A percentile compares a stretch with the other conserved stretches of the same genome.
phyloP scores from a whole-genome alignment of 2,888 invertebrate species.

The Cantharis nigra region DNA sequence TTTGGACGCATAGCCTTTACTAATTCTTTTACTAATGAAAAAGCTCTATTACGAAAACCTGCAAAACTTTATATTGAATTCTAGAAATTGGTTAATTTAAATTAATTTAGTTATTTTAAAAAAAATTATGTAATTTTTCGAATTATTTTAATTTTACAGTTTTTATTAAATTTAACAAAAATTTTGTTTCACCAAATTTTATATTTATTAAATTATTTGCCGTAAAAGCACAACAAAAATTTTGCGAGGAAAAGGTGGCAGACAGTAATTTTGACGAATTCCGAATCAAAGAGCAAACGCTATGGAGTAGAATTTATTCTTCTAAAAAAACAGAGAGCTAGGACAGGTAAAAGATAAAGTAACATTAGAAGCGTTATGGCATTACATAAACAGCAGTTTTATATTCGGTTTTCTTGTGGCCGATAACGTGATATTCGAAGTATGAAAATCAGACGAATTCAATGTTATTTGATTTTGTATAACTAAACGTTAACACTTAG shows the following conservation, averaged over 20 bases:
- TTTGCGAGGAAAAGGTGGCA: not conserved
- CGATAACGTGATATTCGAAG: not conserved
- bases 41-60: not conserved
- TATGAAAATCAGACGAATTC: not conserved
- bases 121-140: no score
- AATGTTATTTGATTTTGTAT: not conserved
- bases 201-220: no score
- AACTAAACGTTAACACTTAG: not conserved
- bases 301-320: no score
- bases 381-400: not conserved
- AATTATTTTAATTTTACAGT: no score
- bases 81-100: not conserved
- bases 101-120: not conserved
- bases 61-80: not conserved
- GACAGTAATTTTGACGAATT: not conserved
- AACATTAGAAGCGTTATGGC: not conserved
- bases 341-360: not conserved
- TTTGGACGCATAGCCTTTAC: not conserved
- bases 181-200: no score
- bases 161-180: no score
- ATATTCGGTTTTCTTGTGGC: not conserved
- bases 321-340: not conserved
- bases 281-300: not conserved
- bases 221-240: no score
- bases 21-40: not conserved